phyloP scores from a whole-genome alignment of 2,888 invertebrate genomes.

The Eurytoma adleriae region DNA sequence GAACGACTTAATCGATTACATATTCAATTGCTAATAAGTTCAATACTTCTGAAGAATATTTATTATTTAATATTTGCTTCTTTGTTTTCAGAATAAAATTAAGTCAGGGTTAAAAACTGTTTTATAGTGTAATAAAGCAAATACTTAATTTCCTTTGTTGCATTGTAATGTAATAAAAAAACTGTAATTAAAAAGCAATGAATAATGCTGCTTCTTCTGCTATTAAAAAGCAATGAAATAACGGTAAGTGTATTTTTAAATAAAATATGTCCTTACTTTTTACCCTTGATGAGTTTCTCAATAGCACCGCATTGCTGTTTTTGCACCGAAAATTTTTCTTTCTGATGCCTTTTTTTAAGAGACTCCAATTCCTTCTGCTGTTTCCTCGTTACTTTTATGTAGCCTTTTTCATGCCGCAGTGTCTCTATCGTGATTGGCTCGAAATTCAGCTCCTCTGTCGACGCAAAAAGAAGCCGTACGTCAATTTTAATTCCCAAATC shows the following conservation, averaged over 20 bases:
- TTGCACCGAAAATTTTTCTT: constrained; percentile 93
- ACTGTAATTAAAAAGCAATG: too few species aligned
- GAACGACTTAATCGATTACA: too few species aligned
- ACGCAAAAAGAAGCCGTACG: neutral
- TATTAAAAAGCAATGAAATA: too few species aligned
- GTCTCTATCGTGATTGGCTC: constrained; percentile 94
- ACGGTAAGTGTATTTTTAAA: neutral
- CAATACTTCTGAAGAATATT: too few species aligned
- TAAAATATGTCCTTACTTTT: constrained; percentile 82
- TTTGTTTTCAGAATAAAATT: neutral
- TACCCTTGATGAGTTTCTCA: constrained; percentile 95
- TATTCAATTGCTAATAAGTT: too few species aligned
- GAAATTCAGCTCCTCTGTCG: constrained; percentile 81
- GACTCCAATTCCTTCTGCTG: constrained; percentile 97
- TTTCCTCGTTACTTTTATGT: constrained; percentile 94
- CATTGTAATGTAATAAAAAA: too few species aligned
- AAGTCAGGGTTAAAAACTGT: too few species aligned
- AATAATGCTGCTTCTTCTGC: neutral
- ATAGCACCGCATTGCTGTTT: constrained; percentile 93
- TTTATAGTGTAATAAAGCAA: too few species aligned
- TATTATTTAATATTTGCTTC: neutral
- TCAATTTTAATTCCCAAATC: neutral
- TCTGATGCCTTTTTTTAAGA: constrained; percentile 93
- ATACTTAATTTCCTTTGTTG: too few species aligned
- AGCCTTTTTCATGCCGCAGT: constrained; percentile 92